Conservation (phyloP, 2,797 vertebrate genomes). For the Crenichthys baileyi region DNA sequence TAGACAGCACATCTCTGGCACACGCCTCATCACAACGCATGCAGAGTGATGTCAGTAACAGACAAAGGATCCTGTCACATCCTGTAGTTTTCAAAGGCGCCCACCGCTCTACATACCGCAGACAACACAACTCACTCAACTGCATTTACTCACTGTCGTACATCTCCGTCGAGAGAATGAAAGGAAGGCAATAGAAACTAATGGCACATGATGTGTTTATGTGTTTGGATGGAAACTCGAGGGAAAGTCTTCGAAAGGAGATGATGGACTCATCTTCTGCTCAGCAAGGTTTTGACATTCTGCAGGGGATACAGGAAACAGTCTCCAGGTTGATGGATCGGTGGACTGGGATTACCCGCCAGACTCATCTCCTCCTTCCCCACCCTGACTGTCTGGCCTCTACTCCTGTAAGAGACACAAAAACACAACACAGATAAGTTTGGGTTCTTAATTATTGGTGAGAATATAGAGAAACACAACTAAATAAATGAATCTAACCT, state of each 20-base stretch:
- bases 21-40: conserved; percentile 60
- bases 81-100: conserved; percentile 61
- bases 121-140: conserved; percentile 43
- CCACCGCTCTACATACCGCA: conserved; percentile 58
- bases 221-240: conserved; percentile 67
- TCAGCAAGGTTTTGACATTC: conserved; percentile 71
- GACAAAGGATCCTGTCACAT: conserved; percentile 70
- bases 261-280: conserved; percentile 77
- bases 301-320: conserved; percentile 71
- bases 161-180: conserved; percentile 37
- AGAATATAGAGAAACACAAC: conserved; percentile 24
- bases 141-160: conserved; percentile 35
- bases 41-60: conserved; percentile 61
- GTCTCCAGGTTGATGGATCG: conserved; percentile 78
- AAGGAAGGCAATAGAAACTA: conserved; percentile 52
- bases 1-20: conserved; percentile 73
- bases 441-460: conserved; percentile 16
- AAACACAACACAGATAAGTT: conserved; percentile 44
- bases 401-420: conserved; percentile 60
- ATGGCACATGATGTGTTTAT: conserved; percentile 70
- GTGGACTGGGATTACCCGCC: conserved; percentile 75
- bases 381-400: conserved; percentile 46
- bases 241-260: conserved; percentile 63
- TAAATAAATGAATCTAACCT: conserved; percentile 17
- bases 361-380: conserved; percentile 63